Base-by-base conservation (phyloP, 1,140 invertebrate species). In the Drosophila prosaltans region DNA sequence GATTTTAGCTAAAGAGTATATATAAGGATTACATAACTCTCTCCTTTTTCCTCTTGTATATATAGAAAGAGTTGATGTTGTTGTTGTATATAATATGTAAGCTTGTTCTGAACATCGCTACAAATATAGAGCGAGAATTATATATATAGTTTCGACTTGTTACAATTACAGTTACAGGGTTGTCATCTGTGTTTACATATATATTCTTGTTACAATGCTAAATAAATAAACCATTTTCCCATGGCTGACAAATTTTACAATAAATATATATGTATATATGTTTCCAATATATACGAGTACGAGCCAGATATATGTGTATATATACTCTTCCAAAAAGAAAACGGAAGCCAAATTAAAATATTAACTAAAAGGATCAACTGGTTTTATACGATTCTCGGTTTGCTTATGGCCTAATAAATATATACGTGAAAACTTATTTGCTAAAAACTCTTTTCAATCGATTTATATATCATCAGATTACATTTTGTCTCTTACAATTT, bases 61-160 rank as follows among this genome's bases (percentile, higher is more conserved):
- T 81, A 74, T 81, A 76, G 81, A 85, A 72, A 80, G 73, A 71
- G 72, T 77, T 70, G 21, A 24, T 24, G 21, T 36, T 30, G 2
- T 45, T 45, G 45, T 48, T 72, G 62, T 63, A 41, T 72, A 41
- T 28, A n/a, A 32, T 63, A 43, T 74, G 76, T 59, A 69, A 80
- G 71, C 45, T 51, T 51, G 45, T 26, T 78, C 83, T 89, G 80
- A 83, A 80, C 66, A 86, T 79, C 82, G 79, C 82, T 81, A 74
- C 82, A 80, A 83, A 64, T 88, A 88, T 89, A 88, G 84, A 88
- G 84, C 79, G 83, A 84, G 64, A 69, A 77, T 68, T 79, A 84
- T 68, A 83, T 65, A 78, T 74, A 70, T 64, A 67, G 16, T 16
- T 16, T 76, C 75, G 82, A 45, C 79, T 74, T 74, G 74, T 65